phyloP scores from a whole-genome alignment of 2,888 invertebrate species.

The Philereme transversata region DNA sequence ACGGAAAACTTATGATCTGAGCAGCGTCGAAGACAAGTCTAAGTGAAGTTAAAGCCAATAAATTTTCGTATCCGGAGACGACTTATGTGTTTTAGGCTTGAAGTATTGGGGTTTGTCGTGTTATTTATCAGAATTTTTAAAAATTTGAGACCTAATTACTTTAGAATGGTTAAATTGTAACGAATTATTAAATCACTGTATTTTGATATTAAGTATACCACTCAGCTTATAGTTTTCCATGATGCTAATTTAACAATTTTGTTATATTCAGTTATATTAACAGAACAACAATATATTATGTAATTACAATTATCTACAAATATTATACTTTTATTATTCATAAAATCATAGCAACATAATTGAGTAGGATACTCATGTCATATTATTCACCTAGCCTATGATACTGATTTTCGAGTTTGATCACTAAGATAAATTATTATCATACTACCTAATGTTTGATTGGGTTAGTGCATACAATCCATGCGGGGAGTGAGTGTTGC shows the following conservation, averaged over 20 bases:
- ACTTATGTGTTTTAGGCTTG: too few relatives aligned
- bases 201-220: constrained; percentile 3
- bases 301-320: constrained; percentile 52
- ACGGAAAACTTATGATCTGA: constrained; percentile 9
- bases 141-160: too few relatives aligned
- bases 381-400: constrained; percentile 82
- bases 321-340: constrained; percentile 46
- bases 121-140: too few relatives aligned
- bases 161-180: too few relatives aligned
- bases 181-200: too few relatives aligned
- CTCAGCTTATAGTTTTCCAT: constrained; percentile 48
- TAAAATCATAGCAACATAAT: constrained; percentile 61
- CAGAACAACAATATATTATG: constrained; percentile 39
- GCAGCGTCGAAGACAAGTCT: background rate
- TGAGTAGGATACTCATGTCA: constrained; percentile 70
- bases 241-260: constrained; percentile 39
- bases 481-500: constrained; percentile 72
- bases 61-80: too few relatives aligned
- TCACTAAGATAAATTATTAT: constrained; percentile 83
- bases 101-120: too few relatives aligned
- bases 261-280: constrained; percentile 34
- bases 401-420: constrained; percentile 80
- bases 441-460: constrained; percentile 80
- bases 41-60: too few relatives aligned
- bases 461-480: constrained; percentile 78